These are phyloP conservation scores for Connochaetes taurinus DNA, from an alignment of 2,113 vertebrate genomes.

Conservation along the genomic window DNA sequence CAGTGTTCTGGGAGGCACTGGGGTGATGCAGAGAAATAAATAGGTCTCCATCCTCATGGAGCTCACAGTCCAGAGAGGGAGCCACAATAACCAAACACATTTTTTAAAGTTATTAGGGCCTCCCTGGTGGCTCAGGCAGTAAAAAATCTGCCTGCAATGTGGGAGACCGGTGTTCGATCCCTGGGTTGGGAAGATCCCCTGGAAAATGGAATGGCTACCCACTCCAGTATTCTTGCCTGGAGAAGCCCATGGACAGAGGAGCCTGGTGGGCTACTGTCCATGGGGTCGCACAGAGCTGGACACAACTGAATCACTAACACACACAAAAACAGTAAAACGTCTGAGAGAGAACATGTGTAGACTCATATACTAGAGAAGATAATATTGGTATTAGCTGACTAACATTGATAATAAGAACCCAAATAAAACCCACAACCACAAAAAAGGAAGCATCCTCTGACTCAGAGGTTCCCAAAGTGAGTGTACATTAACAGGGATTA, in stretches of 20 bases:
- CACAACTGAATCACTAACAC: background rate
- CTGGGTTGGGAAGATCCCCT: background rate
- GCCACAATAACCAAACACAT: background rate
- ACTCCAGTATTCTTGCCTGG: background rate
- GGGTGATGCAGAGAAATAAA: background rate
- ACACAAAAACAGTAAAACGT: background rate
- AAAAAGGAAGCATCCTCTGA: background rate
- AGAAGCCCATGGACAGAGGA: background rate
- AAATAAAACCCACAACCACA: background rate
- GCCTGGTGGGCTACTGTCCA: background rate
- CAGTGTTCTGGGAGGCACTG: background rate
- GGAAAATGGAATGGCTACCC: background rate
- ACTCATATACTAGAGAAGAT: background rate
- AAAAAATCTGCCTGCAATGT: background rate
- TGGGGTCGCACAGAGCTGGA: background rate
- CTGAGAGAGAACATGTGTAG: background rate
- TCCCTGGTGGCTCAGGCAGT: background rate
- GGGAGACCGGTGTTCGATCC: background rate
- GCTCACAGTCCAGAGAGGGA: background rate
- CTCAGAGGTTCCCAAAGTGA: background rate
- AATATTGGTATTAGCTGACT: background rate
- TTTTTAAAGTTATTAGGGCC: background rate
- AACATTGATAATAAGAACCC: background rate
- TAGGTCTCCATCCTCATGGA: background rate
- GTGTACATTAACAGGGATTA: accelerated